A percentile compares a stretch with the other conserved stretches of the same genome.
These are phyloP conservation scores for Auanema sp. DNA, from an alignment of 2,888 invertebrate species.

Conservation along the genomic window DNA sequence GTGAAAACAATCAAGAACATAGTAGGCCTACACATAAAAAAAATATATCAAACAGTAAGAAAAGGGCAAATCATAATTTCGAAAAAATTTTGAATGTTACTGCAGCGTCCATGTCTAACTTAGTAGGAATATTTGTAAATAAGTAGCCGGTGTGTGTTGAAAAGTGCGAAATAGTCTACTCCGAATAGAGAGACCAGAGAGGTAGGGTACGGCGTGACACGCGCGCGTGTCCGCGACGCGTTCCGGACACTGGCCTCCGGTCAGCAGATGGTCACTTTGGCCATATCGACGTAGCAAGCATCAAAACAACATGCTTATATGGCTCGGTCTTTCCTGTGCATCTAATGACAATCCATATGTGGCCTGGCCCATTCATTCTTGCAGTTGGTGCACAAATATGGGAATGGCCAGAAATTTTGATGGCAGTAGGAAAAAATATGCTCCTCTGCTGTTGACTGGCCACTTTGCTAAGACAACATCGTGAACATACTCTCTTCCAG, in stretches of 20 bases:
- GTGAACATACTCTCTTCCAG: no score
- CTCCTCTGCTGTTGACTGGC: no score
- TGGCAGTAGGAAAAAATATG: no score
- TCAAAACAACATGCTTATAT: no score
- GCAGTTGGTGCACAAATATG: no score
- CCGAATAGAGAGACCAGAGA: constrained; percentile 12
- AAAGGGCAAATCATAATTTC: constrained; percentile 2
- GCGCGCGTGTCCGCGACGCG: constrained; percentile 15
- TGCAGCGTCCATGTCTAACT: not conserved
- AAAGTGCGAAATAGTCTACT: constrained; percentile 18
- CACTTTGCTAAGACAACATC: no score
- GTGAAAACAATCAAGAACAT: constrained; percentile 1
- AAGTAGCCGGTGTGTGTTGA: constrained; percentile 19
- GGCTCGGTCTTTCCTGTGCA: no score
- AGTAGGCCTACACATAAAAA: not conserved
- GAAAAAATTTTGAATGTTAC: not conserved
- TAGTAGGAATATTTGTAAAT: constrained; percentile 20
- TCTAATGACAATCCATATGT: not conserved
- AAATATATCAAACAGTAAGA: not conserved
- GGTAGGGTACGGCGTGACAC: constrained; percentile 12
- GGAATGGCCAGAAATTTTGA: no score
- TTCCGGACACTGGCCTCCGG: constrained; percentile 10
- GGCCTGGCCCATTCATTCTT: no score
- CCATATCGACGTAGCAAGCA: no score
- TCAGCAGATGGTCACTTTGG: constrained; percentile 6